Evolutionary conservation across 2,797 vertebrate species (phyloP), one percentile per base, ranked within the genome.

Genomic region (Leuciscus waleckii): DNA sequence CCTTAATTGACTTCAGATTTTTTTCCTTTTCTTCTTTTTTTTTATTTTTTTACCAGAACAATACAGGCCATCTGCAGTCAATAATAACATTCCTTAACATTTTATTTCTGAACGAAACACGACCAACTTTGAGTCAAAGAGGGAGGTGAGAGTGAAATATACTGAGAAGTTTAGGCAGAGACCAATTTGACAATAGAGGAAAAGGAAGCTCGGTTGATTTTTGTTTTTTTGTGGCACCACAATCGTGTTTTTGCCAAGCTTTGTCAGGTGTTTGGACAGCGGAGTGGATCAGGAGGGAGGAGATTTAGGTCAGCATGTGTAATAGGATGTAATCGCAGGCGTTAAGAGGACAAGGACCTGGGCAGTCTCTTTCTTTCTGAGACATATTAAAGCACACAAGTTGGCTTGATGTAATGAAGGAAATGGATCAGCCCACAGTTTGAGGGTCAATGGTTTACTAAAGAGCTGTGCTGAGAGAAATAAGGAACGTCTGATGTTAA

Each of bases 1-100:
- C 29, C 88, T 88, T 95, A 95, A 95, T 94, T 93, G 92, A 92
- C 90, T 93, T 91, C 93, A 93, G 93, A 85, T 87, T 93, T 91
- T 86, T 86, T 69, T 70, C 6, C 6, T 56, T 68, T 46, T 35
- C n/a, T 76, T 54, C 19, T 82, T 68, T 19, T 81, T 51, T 35
- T 56, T 80, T 58, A n/a, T 29, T 29, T 29, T 29, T 37, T 23
- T 29, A n/a, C 46, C 29, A 65, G 58, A 69, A 86, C 84, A 82
- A 85, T 49, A 58, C 79, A 39, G 70, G 85, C 90, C 91, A 81
- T 92, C 90, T 88, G 89, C 78, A 63, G 69, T 71, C 84, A 88
- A 88, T 90, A 78, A 79, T 90, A 88, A 87, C 91, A 91, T 92
- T 92, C 91, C 92, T 69, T 17, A 86, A 84, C 80, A 70, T 92